Evolutionary conservation across 2,888 invertebrate species (phyloP).

Genomic region (Calameuta pallipes): DNA sequence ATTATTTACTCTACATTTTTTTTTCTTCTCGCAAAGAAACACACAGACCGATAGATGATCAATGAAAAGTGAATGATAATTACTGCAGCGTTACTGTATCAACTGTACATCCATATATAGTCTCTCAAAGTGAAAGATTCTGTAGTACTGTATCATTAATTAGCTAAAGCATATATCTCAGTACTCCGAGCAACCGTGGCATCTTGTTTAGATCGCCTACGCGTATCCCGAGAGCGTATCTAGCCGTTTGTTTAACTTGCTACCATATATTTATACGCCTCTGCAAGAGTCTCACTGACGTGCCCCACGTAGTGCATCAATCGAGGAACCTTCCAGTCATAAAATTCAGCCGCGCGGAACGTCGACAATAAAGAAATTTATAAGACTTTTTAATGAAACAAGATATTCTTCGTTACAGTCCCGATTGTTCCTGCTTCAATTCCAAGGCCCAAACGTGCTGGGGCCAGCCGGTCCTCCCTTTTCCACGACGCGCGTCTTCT

Average conservation of each 20-base stretch:
- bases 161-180: neutral
- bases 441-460: conserved; percentile 93
- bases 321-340: neutral
- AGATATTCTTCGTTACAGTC: neutral
- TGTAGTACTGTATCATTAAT: neutral
- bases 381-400: neutral
- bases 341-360: neutral
- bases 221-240: neutral
- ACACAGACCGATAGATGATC: neutral
- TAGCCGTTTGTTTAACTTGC: neutral
- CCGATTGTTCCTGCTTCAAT: conserved; percentile 72
- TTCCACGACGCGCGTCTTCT: conserved; percentile 50
- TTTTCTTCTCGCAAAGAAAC: neutral
- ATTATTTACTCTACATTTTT: neutral
- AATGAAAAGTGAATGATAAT: neutral
- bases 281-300: neutral
- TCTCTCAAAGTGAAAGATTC: neutral
- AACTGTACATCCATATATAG: neutral
- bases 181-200: neutral
- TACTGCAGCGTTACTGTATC: neutral
- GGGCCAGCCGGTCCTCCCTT: conserved; percentile 93
- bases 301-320: neutral
- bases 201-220: neutral
- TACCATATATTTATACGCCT: neutral
- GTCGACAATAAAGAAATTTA: neutral